phyloP scores from a whole-genome alignment of 1,140 invertebrate genomes.

The Hyles vespertilio region DNA sequence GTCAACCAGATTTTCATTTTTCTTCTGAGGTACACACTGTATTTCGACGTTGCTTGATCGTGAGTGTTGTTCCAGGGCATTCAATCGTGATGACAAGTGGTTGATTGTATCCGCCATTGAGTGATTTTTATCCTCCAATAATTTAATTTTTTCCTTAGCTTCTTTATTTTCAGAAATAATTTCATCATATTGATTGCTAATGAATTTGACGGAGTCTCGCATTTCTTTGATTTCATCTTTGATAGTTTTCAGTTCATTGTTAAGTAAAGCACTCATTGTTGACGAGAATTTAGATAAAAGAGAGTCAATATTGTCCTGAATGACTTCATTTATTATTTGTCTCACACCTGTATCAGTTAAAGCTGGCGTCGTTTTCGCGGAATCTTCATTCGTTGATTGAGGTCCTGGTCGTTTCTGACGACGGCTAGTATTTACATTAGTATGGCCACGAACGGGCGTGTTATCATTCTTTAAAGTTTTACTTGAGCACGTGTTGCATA shows the following conservation, averaged over 20 bases:
- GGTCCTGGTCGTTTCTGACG: too few relatives aligned
- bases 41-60: slow-evolving; percentile 27
- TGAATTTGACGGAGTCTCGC: slow-evolving; percentile 20
- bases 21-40: slow-evolving; percentile 17
- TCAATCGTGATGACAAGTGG: slow-evolving; percentile 15
- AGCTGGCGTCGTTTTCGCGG: too few relatives aligned
- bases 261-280: neutral
- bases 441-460: too few relatives aligned
- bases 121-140: slow-evolving; percentile 17
- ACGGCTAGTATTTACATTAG: too few relatives aligned
- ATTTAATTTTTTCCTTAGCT: slow-evolving; percentile 12
- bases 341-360: too few relatives aligned
- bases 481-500: too few relatives aligned
- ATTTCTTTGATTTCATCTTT: slow-evolving; percentile 25
- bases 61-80: slow-evolving; percentile 22
- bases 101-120: slow-evolving; percentile 15
- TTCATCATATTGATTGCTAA: slow-evolving; percentile 21
- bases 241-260: slow-evolving; percentile 19
- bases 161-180: slow-evolving; percentile 20
- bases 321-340: slow-evolving; percentile 1
- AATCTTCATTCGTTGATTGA: too few relatives aligned
- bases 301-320: slow-evolving; percentile 3
- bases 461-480: too few relatives aligned
- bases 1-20: slow-evolving; percentile 1
- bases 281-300: slow-evolving; percentile 4